A percentile compares a stretch with the other conserved stretches of the same genome.
phyloP scores from a whole-genome alignment of 2,888 invertebrate genomes.

The Holacanthella duospinosa region DNA sequence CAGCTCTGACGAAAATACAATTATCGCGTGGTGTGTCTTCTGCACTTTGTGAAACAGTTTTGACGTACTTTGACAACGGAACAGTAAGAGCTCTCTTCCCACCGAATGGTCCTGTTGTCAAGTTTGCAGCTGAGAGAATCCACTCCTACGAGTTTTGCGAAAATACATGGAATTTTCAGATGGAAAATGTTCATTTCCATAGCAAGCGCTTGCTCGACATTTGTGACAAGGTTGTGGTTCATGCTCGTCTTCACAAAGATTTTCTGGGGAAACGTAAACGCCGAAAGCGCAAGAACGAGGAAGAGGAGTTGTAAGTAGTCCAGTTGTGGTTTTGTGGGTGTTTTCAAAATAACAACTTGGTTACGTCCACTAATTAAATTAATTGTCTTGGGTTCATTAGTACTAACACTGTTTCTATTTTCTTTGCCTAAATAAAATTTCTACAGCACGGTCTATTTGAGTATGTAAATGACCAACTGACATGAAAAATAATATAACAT shows the following conservation, averaged over 20 bases:
- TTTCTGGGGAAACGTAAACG: neutral
- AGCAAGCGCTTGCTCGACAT: neutral
- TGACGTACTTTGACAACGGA: neutral
- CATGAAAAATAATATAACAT: too few species aligned
- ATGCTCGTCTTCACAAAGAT: neutral
- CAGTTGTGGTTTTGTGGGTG: too few species aligned
- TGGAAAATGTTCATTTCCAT: neutral
- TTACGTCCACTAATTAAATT: too few species aligned
- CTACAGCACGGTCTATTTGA: too few species aligned
- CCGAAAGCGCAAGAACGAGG: too few species aligned
- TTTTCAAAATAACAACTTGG: too few species aligned
- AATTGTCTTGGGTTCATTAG: too few species aligned
- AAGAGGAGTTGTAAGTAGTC: too few species aligned
- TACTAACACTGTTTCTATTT: too few species aligned
- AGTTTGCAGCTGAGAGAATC: neutral
- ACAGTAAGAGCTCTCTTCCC: neutral
- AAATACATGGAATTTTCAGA: neutral
- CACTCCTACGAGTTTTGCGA: neutral
- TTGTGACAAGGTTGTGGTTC: neutral
- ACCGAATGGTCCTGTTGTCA: neutral
- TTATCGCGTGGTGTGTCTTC: neutral
- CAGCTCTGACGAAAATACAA: neutral
- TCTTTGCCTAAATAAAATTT: too few species aligned
- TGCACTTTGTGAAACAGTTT: neutral
- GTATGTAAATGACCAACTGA: too few species aligned